phyloP scores from a whole-genome alignment of 2,888 invertebrate genomes.

The Epicampocera succincta region DNA sequence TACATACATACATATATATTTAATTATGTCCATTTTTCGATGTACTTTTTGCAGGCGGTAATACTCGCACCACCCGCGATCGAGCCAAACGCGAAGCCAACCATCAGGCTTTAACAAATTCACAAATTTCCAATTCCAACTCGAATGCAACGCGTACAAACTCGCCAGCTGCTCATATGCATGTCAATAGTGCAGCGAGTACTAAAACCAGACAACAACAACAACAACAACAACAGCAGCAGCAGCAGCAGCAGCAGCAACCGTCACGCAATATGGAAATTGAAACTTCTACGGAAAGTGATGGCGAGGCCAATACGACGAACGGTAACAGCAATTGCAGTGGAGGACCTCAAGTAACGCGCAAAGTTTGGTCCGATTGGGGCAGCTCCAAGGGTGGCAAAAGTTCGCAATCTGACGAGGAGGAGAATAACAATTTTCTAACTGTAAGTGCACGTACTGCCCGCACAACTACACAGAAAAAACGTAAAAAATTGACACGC shows the following conservation, averaged over 20 bases:
- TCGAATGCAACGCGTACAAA: conserved; percentile 68
- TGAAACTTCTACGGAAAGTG: conserved; percentile 78
- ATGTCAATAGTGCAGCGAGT: conserved; percentile 63
- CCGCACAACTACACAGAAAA: conserved; percentile 76
- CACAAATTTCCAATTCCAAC: conserved; percentile 72
- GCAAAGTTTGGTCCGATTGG: conserved; percentile 89
- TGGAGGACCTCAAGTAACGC: conserved; percentile 85
- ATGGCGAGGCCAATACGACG: conserved; percentile 73
- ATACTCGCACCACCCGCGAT: conserved; percentile 81
- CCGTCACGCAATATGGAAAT: conserved; percentile 75
- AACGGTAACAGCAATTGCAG: conserved; percentile 77
- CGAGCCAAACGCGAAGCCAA: conserved; percentile 81
- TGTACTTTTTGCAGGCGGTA: conserved; percentile 72
- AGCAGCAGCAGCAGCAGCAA: conserved; percentile 73
- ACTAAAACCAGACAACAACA: conserved; percentile 71
- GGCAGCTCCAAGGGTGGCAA: conserved; percentile 84
- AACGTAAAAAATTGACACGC: conserved; percentile 81
- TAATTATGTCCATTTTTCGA: background rate
- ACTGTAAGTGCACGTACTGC: conserved; percentile 70
- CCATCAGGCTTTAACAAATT: conserved; percentile 73
- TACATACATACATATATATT: background rate
- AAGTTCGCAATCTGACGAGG: conserved; percentile 85
- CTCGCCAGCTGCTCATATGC: conserved; percentile 70
- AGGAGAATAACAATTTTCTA: conserved; percentile 82
- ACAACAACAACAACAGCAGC: conserved; percentile 73